These are phyloP conservation scores for Mareca penelope DNA, from an alignment of 2,797 vertebrate species.

Conservation along the genomic window DNA sequence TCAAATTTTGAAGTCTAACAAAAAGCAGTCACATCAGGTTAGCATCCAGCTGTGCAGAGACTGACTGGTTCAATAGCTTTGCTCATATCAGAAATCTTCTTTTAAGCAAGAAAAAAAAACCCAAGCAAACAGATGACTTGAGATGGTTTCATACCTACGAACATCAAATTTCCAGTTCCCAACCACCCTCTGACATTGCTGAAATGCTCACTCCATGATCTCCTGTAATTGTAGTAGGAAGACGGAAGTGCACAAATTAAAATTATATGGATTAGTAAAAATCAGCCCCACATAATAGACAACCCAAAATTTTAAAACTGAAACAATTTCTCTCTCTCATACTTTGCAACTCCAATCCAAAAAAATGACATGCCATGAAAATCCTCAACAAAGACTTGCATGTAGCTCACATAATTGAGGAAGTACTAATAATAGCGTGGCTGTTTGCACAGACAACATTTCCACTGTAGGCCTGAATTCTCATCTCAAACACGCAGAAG, in stretches of 20 bases:
- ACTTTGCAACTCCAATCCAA: slow-evolving; percentile 42
- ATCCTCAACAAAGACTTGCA: slow-evolving; percentile 62
- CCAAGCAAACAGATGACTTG: fast-evolving
- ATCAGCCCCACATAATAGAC: slow-evolving; percentile 39
- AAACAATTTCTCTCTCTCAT: neutral
- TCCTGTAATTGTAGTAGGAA: slow-evolving; percentile 45
- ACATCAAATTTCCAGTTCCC: neutral
- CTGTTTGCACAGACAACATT: slow-evolving; percentile 64
- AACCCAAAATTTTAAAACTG: neutral
- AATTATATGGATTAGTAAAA: slow-evolving; percentile 67
- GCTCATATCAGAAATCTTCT: neutral
- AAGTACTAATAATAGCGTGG: slow-evolving; percentile 64
- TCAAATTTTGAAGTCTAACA: neutral
- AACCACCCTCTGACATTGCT: neutral
- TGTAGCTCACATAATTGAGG: slow-evolving; percentile 59
- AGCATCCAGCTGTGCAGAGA: neutral
- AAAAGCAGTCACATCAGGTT: neutral
- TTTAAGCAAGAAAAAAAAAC: neutral
- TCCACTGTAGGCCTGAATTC: slow-evolving; percentile 52
- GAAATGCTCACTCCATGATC: neutral
- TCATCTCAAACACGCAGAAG: slow-evolving; percentile 43
- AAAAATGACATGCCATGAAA: slow-evolving; percentile 69
- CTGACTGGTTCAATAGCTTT: neutral
- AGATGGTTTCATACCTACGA: neutral
- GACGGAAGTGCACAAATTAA: slow-evolving; percentile 68